Conservation (phyloP, 2,888 invertebrate genomes). For the Drosophila pegasa region DNA sequence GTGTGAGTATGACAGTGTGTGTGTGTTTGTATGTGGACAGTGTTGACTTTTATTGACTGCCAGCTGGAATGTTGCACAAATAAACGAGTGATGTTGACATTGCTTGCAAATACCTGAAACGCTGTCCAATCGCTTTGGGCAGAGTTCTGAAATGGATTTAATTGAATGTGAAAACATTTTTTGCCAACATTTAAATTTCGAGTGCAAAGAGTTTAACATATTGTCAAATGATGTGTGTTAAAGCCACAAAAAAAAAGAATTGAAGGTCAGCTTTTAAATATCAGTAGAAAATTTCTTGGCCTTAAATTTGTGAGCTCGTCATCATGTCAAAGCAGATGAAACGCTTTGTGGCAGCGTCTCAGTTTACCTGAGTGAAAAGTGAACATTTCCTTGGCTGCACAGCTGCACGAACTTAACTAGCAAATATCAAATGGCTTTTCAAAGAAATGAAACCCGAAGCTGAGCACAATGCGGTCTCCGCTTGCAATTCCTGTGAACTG, state of each 20-base stretch:
- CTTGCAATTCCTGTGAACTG: constrained; percentile 27
- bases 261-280: too few species aligned
- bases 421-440: constrained; percentile 13
- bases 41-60: constrained; percentile 63
- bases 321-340: constrained; percentile 5
- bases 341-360: neutral
- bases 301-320: neutral
- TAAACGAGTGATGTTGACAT: constrained; percentile 32
- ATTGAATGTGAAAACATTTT: constrained; percentile 13
- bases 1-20: neutral
- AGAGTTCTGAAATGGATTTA: constrained; percentile 1
- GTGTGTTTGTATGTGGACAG: constrained; percentile 2
- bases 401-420: neutral
- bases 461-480: constrained; percentile 18
- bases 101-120: constrained; percentile 30
- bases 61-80: constrained; percentile 25
- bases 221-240: neutral
- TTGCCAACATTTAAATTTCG: neutral
- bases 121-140: constrained; percentile 1
- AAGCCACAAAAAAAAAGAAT: neutral
- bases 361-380: neutral
- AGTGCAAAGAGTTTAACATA: neutral
- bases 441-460: constrained; percentile 28
- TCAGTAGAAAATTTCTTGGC: neutral
- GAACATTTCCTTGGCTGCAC: constrained; percentile 11